These are phyloP conservation scores for Kryptolebias ocellatus DNA, from an alignment of 2,797 vertebrate species.

Conservation along the genomic window DNA sequence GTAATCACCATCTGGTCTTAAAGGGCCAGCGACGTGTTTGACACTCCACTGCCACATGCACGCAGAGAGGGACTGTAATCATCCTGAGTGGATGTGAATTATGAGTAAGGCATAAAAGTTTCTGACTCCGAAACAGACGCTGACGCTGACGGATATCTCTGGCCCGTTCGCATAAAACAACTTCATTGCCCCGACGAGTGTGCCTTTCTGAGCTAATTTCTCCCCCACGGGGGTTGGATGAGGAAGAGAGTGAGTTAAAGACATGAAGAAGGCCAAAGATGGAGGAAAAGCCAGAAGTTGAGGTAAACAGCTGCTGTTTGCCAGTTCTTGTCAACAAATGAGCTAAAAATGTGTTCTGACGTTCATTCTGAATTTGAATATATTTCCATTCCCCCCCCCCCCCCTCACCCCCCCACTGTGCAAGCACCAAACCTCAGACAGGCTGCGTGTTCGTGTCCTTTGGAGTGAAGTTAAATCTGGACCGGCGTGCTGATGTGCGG, in stretches of 20 bases:
- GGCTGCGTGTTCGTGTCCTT: conserved; percentile 35
- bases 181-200: conserved; percentile 23
- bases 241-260: conserved; percentile 42
- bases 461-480: conserved; percentile 34
- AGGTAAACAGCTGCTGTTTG: conserved; percentile 41
- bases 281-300: conserved; percentile 36
- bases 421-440: conserved; percentile 45
- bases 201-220: conserved; percentile 27
- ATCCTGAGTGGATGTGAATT: neutral
- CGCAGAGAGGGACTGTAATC: neutral
- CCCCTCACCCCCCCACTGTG: conserved; percentile 21
- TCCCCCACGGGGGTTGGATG: conserved; percentile 42
- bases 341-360: conserved; percentile 47
- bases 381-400: conserved; percentile 49
- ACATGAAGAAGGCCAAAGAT: conserved; percentile 47
- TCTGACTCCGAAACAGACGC: conserved; percentile 7
- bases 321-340: conserved; percentile 48
- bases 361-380: conserved; percentile 54
- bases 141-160: conserved; percentile 43
- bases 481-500: conserved; percentile 34
- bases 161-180: conserved; percentile 56
- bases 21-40: conserved; percentile 1
- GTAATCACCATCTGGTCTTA: conserved; percentile 13
- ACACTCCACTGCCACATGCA: neutral
- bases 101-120: neutral